A percentile compares a stretch with the other conserved stretches of the same genome.
phyloP scores from a whole-genome alignment of 2,797 vertebrate genomes.

The Pangasius mekongensis region DNA sequence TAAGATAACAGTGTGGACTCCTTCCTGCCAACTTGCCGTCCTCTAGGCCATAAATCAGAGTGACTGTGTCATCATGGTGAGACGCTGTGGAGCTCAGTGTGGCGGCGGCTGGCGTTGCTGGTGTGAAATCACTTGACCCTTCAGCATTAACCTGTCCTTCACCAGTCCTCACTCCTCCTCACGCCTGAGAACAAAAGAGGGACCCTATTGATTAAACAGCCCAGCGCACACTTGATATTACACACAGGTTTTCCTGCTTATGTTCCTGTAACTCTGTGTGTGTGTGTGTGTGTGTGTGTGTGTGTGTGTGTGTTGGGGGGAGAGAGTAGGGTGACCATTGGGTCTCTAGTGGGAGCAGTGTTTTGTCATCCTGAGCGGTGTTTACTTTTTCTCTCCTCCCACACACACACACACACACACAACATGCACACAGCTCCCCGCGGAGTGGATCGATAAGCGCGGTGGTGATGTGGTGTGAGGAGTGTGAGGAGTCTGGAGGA shows the following conservation, averaged over 20 bases:
- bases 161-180: constrained; percentile 91
- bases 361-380: constrained; percentile 57
- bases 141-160: constrained; percentile 95
- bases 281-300: constrained; percentile 26
- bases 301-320: constrained; percentile 1
- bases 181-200: constrained; percentile 88
- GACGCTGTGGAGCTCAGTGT: constrained; percentile 88
- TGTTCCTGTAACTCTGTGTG: constrained; percentile 26
- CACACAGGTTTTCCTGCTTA: constrained; percentile 83
- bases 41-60: constrained; percentile 94
- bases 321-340: constrained; percentile 42
- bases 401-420: constrained; percentile 41
- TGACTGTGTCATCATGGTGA: constrained; percentile 94
- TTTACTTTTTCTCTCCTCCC: constrained; percentile 45
- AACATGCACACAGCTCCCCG: constrained; percentile 25
- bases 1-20: constrained; percentile 83
- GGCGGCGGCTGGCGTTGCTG: constrained; percentile 88
- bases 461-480: constrained; percentile 47
- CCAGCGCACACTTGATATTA: constrained; percentile 91
- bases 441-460: constrained; percentile 56
- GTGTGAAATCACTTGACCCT: constrained; percentile 99
- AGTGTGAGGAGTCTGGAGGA: constrained; percentile 46
- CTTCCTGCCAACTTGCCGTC: constrained; percentile 63
- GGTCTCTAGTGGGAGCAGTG: constrained; percentile 48
- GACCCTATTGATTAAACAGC: constrained; percentile 97